These are phyloP conservation scores for Drosophila erecta DNA, from an alignment of 1,140 invertebrate genomes.

Conservation along the genomic window DNA sequence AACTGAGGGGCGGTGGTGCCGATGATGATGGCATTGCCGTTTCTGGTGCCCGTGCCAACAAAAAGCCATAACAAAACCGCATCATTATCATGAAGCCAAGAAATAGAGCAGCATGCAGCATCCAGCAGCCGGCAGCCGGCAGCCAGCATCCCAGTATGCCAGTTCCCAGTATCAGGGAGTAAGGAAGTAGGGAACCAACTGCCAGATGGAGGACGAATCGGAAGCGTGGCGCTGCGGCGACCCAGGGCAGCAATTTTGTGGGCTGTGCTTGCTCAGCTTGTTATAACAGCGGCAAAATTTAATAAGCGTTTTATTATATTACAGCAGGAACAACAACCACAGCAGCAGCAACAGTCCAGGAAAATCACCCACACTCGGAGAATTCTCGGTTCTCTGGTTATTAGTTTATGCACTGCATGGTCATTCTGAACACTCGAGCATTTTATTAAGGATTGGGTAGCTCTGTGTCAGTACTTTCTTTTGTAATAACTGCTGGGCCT, in stretches of 20 bases:
- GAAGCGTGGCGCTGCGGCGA: slow-evolving; percentile 63
- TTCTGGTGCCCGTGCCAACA: slow-evolving; percentile 56
- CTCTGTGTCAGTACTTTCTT: too few relatives aligned
- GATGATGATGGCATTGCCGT: slow-evolving; percentile 38
- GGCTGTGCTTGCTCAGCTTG: slow-evolving; percentile 53
- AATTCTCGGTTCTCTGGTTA: neutral
- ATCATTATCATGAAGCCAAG: slow-evolving; percentile 71
- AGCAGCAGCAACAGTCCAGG: slow-evolving; percentile 14
- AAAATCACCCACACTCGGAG: slow-evolving; percentile 14
- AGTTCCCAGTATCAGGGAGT: slow-evolving; percentile 1
- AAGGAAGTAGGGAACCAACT: neutral
- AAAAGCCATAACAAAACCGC: slow-evolving; percentile 72
- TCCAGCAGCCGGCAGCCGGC: neutral
- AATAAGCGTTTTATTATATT: slow-evolving; percentile 77
- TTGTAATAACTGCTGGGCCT: neutral
- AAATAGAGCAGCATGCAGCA: slow-evolving; percentile 48
- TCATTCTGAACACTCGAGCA: neutral
- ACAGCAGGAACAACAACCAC: slow-evolving; percentile 47
- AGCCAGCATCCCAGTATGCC: slow-evolving; percentile 6
- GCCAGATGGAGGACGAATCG: slow-evolving; percentile 31
- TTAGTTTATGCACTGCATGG: neutral
- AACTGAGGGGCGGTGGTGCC: slow-evolving; percentile 41
- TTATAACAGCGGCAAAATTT: slow-evolving; percentile 66
- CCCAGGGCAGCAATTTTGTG: slow-evolving; percentile 69
- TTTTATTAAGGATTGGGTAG: neutral